These are phyloP conservation scores for Hypomecis punctinalis DNA, from an alignment of 2,888 invertebrate species.

Conservation along the genomic window DNA sequence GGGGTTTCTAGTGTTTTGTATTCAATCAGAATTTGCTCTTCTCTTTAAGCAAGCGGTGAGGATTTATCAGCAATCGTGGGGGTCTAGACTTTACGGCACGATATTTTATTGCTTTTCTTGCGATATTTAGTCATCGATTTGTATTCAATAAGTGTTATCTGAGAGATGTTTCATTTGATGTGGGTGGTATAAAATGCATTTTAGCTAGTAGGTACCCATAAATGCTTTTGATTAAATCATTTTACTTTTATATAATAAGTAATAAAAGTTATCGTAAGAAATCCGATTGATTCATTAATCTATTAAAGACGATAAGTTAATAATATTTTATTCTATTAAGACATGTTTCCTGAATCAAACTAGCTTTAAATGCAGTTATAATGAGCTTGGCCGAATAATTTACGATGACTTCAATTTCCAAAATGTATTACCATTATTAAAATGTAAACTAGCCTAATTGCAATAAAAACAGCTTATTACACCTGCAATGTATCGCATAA, in stretches of 20 bases:
- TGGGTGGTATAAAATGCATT: not conserved
- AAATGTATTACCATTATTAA: not conserved
- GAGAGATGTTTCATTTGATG: not conserved
- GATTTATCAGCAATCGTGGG: conserved; percentile 19
- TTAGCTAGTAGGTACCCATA: not conserved
- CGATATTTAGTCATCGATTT: conserved; percentile 12
- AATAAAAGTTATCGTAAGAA: no score
- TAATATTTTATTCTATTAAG: no score
- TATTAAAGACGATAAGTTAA: no score
- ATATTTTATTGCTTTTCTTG: conserved; percentile 21
- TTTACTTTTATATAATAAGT: no score
- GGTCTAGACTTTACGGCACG: conserved; percentile 14
- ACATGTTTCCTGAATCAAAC: no score
- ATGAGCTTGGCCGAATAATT: not conserved
- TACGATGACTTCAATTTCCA: no score
- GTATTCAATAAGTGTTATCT: conserved; percentile 11
- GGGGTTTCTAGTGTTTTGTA: conserved; percentile 18
- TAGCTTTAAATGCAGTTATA: no score
- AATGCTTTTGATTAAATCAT: no score
- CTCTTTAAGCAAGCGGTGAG: conserved; percentile 9
- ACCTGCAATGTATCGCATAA: conserved; percentile 44
- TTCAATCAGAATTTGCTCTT: conserved; percentile 14
- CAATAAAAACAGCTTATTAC: conserved; percentile 45
- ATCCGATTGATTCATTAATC: no score
- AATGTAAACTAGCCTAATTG: conserved; percentile 24